Evolutionary conservation across 2,888 invertebrate species (phyloP).

Genomic region (Melinaea menophilus): DNA sequence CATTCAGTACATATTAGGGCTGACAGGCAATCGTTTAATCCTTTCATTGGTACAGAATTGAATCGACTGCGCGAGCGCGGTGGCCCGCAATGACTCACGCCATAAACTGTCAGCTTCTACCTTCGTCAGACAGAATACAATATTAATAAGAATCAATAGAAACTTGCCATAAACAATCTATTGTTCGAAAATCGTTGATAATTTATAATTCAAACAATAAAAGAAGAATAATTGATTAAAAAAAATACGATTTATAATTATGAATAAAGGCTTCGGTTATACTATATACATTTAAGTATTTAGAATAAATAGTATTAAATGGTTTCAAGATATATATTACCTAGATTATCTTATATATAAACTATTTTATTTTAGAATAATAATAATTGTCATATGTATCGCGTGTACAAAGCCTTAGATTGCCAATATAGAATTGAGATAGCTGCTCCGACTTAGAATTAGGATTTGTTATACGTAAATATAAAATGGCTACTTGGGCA

Average conservation of each 20-base stretch:
- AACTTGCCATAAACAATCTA: constrained; percentile 6
- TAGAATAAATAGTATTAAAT: too few species aligned
- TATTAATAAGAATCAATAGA: constrained; percentile 12
- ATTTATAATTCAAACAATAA: too few species aligned
- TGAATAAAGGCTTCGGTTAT: too few species aligned
- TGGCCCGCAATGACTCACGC: constrained; percentile 45
- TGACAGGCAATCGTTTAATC: constrained; percentile 57
- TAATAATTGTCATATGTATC: not conserved
- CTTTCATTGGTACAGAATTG: constrained; percentile 54
- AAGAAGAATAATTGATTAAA: too few species aligned
- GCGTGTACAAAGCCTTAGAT: constrained; percentile 7
- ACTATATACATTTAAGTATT: too few species aligned
- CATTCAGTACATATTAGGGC: constrained; percentile 66
- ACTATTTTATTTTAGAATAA: too few species aligned
- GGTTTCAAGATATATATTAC: too few species aligned
- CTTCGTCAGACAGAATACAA: constrained; percentile 28
- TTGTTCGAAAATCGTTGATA: not conserved
- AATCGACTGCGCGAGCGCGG: constrained; percentile 45
- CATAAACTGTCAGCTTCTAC: constrained; percentile 35
- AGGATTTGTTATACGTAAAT: constrained; percentile 13
- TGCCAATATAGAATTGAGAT: constrained; percentile 16
- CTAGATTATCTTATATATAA: too few species aligned
- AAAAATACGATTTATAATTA: too few species aligned
- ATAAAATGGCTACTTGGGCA: constrained; percentile 42
- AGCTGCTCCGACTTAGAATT: constrained; percentile 16